A percentile compares a stretch with the other conserved stretches of the same genome.
Conservation (phyloP, 2,888 invertebrate species). For the Cotesia congregata region DNA sequence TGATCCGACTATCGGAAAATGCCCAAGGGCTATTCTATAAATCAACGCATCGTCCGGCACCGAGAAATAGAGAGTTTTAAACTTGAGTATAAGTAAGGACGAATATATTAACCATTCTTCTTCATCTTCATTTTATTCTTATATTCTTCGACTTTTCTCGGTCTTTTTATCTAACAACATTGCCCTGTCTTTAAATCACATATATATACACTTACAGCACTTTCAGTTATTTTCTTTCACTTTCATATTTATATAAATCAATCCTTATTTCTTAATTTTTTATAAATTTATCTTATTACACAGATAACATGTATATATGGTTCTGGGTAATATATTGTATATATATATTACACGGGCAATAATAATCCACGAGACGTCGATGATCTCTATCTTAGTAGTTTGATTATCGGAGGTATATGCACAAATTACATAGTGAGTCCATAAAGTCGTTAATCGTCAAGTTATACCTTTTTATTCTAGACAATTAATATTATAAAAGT, state of each 20-base stretch:
- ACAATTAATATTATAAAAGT: not conserved
- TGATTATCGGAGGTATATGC: not conserved
- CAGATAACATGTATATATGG: not conserved
- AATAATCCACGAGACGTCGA: not conserved
- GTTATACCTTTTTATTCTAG: not conserved
- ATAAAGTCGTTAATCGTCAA: constrained; percentile 2
- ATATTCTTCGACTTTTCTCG: constrained; percentile 36
- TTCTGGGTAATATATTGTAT: not conserved
- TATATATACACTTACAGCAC: not conserved
- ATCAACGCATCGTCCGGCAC: constrained; percentile 53
- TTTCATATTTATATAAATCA: not conserved
- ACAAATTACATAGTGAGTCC: constrained; percentile 4
- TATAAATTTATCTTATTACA: not conserved
- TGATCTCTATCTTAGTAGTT: constrained; percentile 11
- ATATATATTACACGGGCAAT: not conserved
- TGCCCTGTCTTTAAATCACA: not conserved
- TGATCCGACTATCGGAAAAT: constrained; percentile 49
- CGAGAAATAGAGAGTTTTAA: constrained; percentile 16
- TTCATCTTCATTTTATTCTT: constrained; percentile 15
- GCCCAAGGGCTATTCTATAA: constrained; percentile 53
- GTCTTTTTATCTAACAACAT: not conserved
- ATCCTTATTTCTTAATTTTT: not conserved
- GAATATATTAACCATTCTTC: constrained; percentile 6
- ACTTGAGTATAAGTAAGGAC: not conserved
- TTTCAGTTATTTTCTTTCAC: not conserved